Evolutionary conservation across 2,888 invertebrate genomes (phyloP), one percentile per base, ranked within the genome.

Genomic region (Agonopterix heracliana): DNA sequence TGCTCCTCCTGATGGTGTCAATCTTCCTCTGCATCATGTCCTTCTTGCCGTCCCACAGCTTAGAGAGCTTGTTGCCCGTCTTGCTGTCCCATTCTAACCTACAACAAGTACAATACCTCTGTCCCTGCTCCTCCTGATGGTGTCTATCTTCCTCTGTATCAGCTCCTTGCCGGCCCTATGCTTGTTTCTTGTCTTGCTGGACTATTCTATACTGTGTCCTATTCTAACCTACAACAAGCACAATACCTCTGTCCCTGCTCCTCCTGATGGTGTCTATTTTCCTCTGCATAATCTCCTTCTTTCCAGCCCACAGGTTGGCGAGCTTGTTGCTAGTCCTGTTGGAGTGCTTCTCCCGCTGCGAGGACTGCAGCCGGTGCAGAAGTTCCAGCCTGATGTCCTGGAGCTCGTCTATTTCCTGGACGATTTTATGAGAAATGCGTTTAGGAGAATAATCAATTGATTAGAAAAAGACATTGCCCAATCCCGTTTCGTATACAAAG

Each of bases 361-460:
- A 86, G 11, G 88, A 75, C 49, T 93, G 82, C 61, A 93, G 74
- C 47, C 92, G 86, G 53, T 93, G 90, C n/a, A 95, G 89, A 47
- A 96, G 86, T 51, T 93, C 90, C 60, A 95, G 74, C 0, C 95
- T 89, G 34, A 93, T 81, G 59, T 91, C 90, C 71, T 94, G 93
- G 11, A 94, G 90, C 54, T 92, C 92, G 62, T 93, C 91, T 54
- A 95, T 93, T 71, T 94, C 93, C 91, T 92, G 59, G 10, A 7
- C 26, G 26, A 26, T 26, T 5, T 26, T 5, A 26, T 26, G 26
- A 26, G 26, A 26, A 26, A 26, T 26, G 26, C 26, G 26, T 26
- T 26, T 1, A 26, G 26, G n/a, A 36, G 3, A 38, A 34, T 35
- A 3, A 44, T 3, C 17, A 2, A 17, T 26, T n/a, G n/a, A n/a